These are phyloP conservation scores for Miichthys miiuy DNA, from an alignment of 2,797 vertebrate genomes.

Conservation along the genomic window DNA sequence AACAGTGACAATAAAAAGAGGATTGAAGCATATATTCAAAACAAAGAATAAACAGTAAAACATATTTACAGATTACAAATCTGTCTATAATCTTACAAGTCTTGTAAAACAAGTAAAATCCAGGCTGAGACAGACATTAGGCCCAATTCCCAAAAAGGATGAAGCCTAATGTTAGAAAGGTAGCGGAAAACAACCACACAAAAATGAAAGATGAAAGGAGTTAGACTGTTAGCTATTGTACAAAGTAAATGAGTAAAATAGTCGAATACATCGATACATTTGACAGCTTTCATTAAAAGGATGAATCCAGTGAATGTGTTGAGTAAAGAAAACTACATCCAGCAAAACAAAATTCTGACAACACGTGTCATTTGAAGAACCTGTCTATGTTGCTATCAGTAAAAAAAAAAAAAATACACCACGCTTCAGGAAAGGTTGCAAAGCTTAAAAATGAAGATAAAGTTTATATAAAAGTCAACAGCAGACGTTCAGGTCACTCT, in stretches of 20 bases:
- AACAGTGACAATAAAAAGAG: background rate
- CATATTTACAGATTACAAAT: background rate
- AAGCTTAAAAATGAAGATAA: constrained; percentile 9
- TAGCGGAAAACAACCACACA: background rate
- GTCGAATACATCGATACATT: background rate
- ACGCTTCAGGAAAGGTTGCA: background rate
- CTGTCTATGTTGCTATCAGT: background rate
- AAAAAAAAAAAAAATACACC: background rate
- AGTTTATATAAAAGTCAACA: constrained; percentile 31
- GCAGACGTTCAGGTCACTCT: constrained; percentile 50
- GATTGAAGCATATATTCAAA: constrained; percentile 24
- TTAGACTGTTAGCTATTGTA: background rate
- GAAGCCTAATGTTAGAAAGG: background rate
- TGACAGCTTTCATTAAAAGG: background rate
- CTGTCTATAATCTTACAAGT: background rate
- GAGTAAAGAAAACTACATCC: background rate
- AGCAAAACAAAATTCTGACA: background rate
- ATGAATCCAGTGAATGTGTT: background rate
- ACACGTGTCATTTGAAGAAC: background rate
- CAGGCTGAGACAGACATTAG: background rate
- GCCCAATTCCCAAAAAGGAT: background rate
- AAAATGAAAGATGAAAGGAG: background rate
- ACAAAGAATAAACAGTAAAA: constrained; percentile 16
- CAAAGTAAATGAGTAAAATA: constrained; percentile 1
- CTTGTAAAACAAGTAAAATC: background rate